These are phyloP conservation scores for Syritta pipiens DNA, from an alignment of 2,888 invertebrate genomes.

Conservation along the genomic window DNA sequence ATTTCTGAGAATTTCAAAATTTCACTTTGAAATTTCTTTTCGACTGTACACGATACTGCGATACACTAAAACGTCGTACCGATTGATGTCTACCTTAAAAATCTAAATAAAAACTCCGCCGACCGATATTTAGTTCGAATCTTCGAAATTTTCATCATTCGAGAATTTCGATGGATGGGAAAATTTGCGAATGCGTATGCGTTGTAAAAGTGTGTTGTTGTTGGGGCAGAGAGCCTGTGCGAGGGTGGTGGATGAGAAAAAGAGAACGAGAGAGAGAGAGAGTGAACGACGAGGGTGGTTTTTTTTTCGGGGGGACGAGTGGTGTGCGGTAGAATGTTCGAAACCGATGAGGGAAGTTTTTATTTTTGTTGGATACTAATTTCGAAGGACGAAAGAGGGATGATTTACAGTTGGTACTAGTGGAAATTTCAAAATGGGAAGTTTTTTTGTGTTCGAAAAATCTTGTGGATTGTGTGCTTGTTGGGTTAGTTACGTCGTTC, in stretches of 20 bases:
- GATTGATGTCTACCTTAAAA: constrained; percentile 68
- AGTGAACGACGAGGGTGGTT: too few relatives aligned
- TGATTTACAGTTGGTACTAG: constrained; percentile 24
- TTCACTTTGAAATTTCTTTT: constrained; percentile 6
- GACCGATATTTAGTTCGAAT: constrained; percentile 68
- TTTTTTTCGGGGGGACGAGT: background rate
- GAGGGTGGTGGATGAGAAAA: background rate
- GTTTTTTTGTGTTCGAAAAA: constrained; percentile 16
- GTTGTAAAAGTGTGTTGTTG: constrained; percentile 32
- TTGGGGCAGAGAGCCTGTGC: constrained; percentile 1
- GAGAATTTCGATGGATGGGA: constrained; percentile 21
- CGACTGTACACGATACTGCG: constrained; percentile 66
- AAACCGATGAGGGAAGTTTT: constrained; percentile 25
- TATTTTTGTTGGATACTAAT: background rate
- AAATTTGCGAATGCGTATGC: constrained; percentile 52
- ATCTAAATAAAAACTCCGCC: constrained; percentile 68
- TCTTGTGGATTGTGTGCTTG: background rate
- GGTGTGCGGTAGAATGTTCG: constrained; percentile 3
- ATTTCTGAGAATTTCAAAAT: background rate
- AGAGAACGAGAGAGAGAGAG: background rate
- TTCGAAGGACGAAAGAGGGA: constrained; percentile 37
- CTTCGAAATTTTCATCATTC: constrained; percentile 50
- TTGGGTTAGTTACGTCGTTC: too few relatives aligned
- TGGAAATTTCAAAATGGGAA: constrained; percentile 1
- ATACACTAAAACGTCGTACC: constrained; percentile 65